Evolutionary conservation across 2,888 invertebrate species (phyloP).

Genomic region (Automeris io): DNA sequence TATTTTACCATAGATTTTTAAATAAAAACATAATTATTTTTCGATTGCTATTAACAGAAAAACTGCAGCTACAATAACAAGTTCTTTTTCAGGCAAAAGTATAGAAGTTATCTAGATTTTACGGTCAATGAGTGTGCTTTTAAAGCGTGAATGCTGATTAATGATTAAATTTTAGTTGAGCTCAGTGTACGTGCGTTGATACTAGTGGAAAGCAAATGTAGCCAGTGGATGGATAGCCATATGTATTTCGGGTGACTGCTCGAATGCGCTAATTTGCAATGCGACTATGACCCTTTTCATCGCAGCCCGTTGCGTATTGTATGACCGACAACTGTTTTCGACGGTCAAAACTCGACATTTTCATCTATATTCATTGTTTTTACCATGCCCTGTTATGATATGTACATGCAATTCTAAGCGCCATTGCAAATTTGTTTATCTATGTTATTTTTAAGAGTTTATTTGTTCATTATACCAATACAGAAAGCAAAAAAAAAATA

Average conservation of each 20-base stretch:
- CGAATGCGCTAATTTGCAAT: slow-evolving; percentile 57
- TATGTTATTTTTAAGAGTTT: no score
- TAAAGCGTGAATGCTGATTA: slow-evolving; percentile 29
- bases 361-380: background rate
- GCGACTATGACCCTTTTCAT: slow-evolving; percentile 47
- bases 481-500: no score
- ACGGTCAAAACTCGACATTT: slow-evolving; percentile 27
- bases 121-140: slow-evolving; percentile 27
- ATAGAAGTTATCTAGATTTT: slow-evolving; percentile 18
- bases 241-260: slow-evolving; percentile 44
- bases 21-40: no score
- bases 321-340: slow-evolving; percentile 33
- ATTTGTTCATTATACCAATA: no score
- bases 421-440: no score
- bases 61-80: no score
- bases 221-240: slow-evolving; percentile 42
- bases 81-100: no score
- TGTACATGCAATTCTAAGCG: no score
- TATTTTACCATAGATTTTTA: no score
- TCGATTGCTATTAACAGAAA: no score
- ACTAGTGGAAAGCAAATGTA: slow-evolving; percentile 48
- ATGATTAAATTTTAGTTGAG: slow-evolving; percentile 31
- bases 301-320: slow-evolving; percentile 32
- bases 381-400: no score
- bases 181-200: slow-evolving; percentile 26